Conservation (phyloP, 2,113 vertebrate genomes). For the Gambusia holbrooki region DNA sequence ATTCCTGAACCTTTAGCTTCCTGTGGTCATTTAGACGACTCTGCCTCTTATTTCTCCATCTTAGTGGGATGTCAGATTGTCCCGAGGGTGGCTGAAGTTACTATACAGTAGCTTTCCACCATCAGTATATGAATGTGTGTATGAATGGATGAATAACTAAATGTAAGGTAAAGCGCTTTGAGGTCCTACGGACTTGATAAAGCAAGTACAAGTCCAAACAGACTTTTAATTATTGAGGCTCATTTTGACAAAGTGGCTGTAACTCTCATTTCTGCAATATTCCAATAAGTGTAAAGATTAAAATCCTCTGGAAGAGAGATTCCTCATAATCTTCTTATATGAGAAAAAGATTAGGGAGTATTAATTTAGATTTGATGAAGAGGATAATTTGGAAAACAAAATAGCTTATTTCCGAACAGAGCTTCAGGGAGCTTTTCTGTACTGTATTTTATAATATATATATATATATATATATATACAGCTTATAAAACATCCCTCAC, state of each 20-base stretch:
- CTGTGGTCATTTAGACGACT: conserved; percentile 40
- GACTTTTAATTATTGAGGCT: conserved; percentile 15
- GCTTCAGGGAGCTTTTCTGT: conserved; percentile 1
- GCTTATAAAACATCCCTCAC: conserved; percentile 8
- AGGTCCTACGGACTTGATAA: too few relatives aligned
- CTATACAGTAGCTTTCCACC: too few relatives aligned
- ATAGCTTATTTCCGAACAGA: conserved; percentile 31
- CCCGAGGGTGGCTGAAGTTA: too few relatives aligned
- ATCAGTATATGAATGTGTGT: too few relatives aligned
- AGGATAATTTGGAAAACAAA: conserved; percentile 25
- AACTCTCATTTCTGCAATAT: conserved; percentile 20
- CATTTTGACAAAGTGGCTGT: conserved; percentile 11
- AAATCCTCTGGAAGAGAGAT: conserved; percentile 26
- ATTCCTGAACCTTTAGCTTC: conserved; percentile 57
- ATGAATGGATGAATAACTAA: too few relatives aligned
- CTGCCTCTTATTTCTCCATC: conserved; percentile 31
- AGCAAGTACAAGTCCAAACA: neutral
- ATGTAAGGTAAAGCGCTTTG: too few relatives aligned
- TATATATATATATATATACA: neutral
- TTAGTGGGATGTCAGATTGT: conserved; percentile 6
- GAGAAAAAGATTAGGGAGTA: conserved; percentile 35
- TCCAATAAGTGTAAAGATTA: conserved; percentile 24
- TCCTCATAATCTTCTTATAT: conserved; percentile 35
- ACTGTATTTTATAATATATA: neutral
- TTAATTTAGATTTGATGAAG: conserved; percentile 28